These are phyloP conservation scores for Zoanthus gigantus DNA, from an alignment of 92 coral and sea anemone genomes.

Conservation along the genomic window DNA sequence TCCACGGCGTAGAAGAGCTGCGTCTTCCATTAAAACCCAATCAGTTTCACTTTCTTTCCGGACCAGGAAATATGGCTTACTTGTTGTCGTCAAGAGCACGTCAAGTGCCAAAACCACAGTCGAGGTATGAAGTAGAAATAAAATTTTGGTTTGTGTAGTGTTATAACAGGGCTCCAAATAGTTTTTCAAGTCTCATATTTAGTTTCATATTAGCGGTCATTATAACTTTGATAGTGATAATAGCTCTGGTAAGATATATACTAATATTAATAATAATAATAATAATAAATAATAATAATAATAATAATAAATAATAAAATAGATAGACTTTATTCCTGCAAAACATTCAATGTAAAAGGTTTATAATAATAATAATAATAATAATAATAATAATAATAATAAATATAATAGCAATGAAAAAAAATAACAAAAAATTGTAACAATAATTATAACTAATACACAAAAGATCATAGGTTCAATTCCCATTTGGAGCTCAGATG, in stretches of 20 bases:
- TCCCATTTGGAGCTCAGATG: no score
- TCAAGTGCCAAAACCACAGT: slow-evolving; percentile 6
- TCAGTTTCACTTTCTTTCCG: slow-evolving; percentile 37
- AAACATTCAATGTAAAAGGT: no score
- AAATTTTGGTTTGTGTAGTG: background rate
- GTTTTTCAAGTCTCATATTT: background rate
- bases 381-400: no score
- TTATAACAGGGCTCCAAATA: background rate
- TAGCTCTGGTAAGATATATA: background rate
- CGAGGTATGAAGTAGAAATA: slow-evolving; percentile 4
- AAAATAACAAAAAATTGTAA: no score
- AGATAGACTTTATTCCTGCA: no score
- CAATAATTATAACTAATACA: no score
- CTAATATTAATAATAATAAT: no score
- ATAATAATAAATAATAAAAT: no score
- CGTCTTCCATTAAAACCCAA: slow-evolving; percentile 26
- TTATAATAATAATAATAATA: no score
- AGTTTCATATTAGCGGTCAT: background rate
- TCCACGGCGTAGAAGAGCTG: slow-evolving; percentile 77
- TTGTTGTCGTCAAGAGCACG: background rate
- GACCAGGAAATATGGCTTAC: slow-evolving; percentile 22
- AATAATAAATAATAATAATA: no score
- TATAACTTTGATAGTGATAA: background rate
- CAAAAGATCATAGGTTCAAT: no score
- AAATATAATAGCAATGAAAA: no score